phyloP scores from a whole-genome alignment of 2,888 invertebrate species.

The Cryptocephalus moraei region DNA sequence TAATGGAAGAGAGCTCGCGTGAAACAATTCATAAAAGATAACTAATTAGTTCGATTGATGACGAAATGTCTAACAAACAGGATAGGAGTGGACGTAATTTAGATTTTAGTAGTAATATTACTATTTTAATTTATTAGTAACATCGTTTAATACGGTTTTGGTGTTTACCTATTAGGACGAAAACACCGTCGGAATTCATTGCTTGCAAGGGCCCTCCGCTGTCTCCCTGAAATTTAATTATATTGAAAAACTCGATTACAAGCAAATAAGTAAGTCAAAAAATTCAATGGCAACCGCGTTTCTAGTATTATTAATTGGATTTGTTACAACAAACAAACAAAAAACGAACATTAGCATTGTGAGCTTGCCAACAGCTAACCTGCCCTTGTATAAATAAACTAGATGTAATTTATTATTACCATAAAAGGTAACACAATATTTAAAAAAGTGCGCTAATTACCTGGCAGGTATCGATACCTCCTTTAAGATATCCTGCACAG shows the following conservation, averaged over 20 bases:
- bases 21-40: neutral
- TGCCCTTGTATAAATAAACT: neutral
- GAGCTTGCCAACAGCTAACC: no score
- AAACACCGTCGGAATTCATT: conserved; percentile 39
- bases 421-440: neutral
- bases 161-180: conserved; percentile 48
- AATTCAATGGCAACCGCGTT: neutral
- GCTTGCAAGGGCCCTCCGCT: conserved; percentile 63
- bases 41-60: neutral
- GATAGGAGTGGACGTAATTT: no score
- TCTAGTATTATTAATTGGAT: neutral
- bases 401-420: neutral
- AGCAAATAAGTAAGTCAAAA: neutral
- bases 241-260: neutral
- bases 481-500: conserved; percentile 49
- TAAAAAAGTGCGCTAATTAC: conserved; percentile 29
- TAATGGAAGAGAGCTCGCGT: no score
- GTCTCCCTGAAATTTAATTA: conserved; percentile 48
- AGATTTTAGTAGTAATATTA: no score
- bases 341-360: no score
- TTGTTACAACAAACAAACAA: no score
- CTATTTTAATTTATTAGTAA: no score
- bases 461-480: conserved; percentile 53
- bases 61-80: neutral
- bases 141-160: neutral